Base-by-base conservation (phyloP, 2,113 vertebrate genomes). In the Athene cunicularia region DNA sequence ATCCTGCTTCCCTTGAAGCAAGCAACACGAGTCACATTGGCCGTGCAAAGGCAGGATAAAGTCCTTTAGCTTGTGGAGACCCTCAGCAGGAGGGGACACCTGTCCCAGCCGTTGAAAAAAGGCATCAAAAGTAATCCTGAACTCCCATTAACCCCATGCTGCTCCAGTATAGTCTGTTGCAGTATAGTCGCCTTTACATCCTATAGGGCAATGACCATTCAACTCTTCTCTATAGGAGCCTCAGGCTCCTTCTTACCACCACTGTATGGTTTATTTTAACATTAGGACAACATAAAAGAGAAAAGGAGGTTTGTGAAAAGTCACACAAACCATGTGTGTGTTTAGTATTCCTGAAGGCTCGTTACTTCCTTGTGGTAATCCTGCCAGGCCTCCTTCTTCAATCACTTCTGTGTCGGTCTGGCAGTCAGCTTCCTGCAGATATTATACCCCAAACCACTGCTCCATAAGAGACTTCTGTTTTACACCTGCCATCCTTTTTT, bases 391-490 rank as follows among this genome's bases (percentile, higher is more conserved):
- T 88, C 87, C 86, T 76, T 7, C 90, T 94, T 97, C 96, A 96
- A 92, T 95, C 91, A 28, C 71, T 89, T 68, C 93, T 84, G 91
- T 97, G 96, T 95, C 32, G 6, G 64, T 58, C 94, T 96, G 91
- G 93, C 96, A 87, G 93, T 84, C 86, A 35, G 84, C 66, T 96
- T 97, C 93, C 96, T 96, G 95, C 58, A 82, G 70, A 68, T 91
- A 82, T 64, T 93, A 45, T 60, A 90, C 80, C 56, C 75, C 55
- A 94, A 94, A 93, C 91, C 93, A n/a, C 94, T 53, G 89, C 86
- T 95, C 93, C 80, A 86, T 95, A 96, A 97, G 94, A 91, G 95
- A 84, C 88, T 97, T 95, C 97, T 96, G 92, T 97, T 95, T 95
- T 95, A 97, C 95, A 97, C 95, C 96, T 96, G 96, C 95, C 84